A percentile compares a stretch with the other conserved stretches of the same genome.
Evolutionary conservation across 2,888 invertebrate genomes (phyloP).

Genomic region (Enchytraeus crypticus): DNA sequence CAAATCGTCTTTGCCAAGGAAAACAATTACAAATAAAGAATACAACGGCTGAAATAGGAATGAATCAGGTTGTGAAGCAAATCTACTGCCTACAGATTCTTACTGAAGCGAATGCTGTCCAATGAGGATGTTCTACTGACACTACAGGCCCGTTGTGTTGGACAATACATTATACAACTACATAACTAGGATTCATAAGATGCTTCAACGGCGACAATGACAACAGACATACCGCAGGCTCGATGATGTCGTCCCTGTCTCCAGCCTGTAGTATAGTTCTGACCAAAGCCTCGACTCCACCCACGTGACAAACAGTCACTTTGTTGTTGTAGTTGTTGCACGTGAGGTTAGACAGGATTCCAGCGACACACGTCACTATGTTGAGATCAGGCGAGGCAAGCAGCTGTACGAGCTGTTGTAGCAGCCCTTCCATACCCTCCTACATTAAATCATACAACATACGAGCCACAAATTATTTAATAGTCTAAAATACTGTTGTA

Average conservation of each 20-base stretch:
- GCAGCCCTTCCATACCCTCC: conserved; percentile 62
- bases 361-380: conserved; percentile 92
- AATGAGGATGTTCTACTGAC: not conserved
- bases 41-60: no score
- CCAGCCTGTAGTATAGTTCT: conserved; percentile 70
- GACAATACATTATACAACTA: not conserved
- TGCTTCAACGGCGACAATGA: no score
- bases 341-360: conserved; percentile 94
- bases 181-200: not conserved
- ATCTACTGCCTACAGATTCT: no score
- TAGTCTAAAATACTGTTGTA: not conserved
- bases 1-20: no score
- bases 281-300: conserved; percentile 91
- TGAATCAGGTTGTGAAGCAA: no score
- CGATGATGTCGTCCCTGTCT: conserved; percentile 88
- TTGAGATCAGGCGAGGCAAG: conserved; percentile 86
- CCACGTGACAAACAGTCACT: conserved; percentile 75
- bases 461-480: no score
- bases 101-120: not conserved
- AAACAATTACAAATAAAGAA: no score
- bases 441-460: conserved; percentile 49
- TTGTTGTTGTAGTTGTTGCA: conserved; percentile 99
- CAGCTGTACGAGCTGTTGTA: conserved; percentile 73
- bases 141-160: not conserved
- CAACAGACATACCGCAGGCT: conserved; percentile 67